Evolutionary conservation across 2,888 invertebrate genomes (phyloP), one percentile per base, ranked within the genome.

Genomic region (Limenitis arthemis): DNA sequence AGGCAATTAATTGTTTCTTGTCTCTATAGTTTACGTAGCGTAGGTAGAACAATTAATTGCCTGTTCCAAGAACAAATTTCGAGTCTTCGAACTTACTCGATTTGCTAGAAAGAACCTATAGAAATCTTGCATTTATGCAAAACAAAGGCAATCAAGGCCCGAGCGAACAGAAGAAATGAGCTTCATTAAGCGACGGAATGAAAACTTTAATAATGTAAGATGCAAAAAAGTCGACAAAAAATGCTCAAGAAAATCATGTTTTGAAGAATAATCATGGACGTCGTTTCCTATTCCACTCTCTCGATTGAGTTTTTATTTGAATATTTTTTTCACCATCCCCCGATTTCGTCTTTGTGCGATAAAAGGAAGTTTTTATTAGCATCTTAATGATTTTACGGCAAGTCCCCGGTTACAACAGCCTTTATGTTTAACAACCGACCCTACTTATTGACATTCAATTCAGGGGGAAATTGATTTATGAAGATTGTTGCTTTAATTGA

Each of bases 311-410:
- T 86, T 86, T 86, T 86, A 86, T 86, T 87, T 86, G 87, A 87
- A 84, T 85, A 84, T 84, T 84, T 84, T 55, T 81, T 79, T 70
- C 67, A 69, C 66, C 72, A 71, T 69, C 73, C 72, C 72, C 73
- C 62, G 72, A 79, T 81, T 83, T 79, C 80, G 79, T 77, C 80
- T 78, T 81, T 77, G 80, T 69, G 76, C 75, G 73, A 85, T 85
- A 85, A 85, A 85, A 86, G 86, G 83, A 86, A 86, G 86, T 86
- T 87, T 86, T 86, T 87, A 87, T 86, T 86, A 86, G 87, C 87
- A 86, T 87, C 87, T 86, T 87, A 87, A 87, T 87, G 87, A 87
- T 87, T 87, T 87, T 86, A 87, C 87, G 86, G 84, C 80, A 77
- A 77, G 80, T 80, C 83, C 82, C 83, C 79, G 79, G 83, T 86